These are phyloP conservation scores for Anoplolepis gracilipes DNA, from an alignment of 1,140 invertebrate genomes.

Conservation along the genomic window DNA sequence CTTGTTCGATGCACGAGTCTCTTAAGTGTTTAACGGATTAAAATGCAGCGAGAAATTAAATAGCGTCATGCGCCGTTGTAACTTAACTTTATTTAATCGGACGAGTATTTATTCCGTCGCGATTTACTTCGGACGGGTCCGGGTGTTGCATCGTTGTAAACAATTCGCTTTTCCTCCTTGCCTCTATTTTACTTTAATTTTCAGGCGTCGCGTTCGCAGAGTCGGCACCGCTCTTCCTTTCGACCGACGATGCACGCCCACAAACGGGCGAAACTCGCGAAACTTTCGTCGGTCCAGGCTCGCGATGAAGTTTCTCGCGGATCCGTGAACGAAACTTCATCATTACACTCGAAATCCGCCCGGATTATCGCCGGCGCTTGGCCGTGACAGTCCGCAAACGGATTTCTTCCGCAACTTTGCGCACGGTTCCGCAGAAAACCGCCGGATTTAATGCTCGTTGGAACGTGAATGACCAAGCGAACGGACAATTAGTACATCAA, in stretches of 20 bases:
- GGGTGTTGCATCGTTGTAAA: constrained; percentile 42
- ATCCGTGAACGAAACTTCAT: constrained; percentile 61
- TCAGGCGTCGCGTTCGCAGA: constrained; percentile 1
- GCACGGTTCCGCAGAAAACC: constrained; percentile 17
- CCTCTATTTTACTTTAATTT: constrained; percentile 48
- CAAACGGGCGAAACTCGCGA: constrained; percentile 25
- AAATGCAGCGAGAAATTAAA: constrained; percentile 45
- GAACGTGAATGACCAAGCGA: constrained; percentile 15
- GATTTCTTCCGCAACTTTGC: constrained; percentile 50
- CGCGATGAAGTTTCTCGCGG: constrained; percentile 31
- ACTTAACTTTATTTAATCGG: constrained; percentile 49
- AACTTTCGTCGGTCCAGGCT: constrained; percentile 39
- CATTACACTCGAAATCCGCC: constrained; percentile 54
- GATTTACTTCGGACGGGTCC: constrained; percentile 21
- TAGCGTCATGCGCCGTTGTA: constrained; percentile 9
- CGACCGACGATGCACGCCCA: constrained; percentile 38
- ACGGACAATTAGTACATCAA: constrained; percentile 45
- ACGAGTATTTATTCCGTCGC: constrained; percentile 42
- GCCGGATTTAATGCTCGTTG: constrained; percentile 35
- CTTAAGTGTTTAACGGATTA: constrained; percentile 30
- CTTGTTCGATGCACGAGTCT: neutral
- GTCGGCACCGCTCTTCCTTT: neutral
- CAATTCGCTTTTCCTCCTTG: constrained; percentile 31
- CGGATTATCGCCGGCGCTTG: constrained; percentile 47
- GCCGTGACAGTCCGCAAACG: constrained; percentile 52